Evolutionary conservation across 2,888 invertebrate species (phyloP), one percentile per base, ranked within the genome.

Genomic region (Eristalinus aeneus): DNA sequence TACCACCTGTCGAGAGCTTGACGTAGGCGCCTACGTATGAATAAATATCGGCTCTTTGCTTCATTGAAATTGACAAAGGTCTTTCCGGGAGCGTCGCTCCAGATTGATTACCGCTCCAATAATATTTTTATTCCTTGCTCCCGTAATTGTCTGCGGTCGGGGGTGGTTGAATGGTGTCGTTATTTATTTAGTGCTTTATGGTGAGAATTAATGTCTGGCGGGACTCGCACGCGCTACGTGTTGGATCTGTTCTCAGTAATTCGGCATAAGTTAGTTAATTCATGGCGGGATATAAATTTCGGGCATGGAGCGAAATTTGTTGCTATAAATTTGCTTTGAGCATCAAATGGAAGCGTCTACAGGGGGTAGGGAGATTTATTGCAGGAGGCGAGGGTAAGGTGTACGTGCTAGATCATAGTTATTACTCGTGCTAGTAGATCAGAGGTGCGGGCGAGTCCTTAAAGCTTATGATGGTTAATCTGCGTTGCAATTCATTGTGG

Each of bases 231-330:
- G 79, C 65, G 64, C 60, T 75, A 81, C 81, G 81, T 77, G 72
- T 23, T 61, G 54, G 72, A 60, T 69, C 67, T 71, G n/a, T 23
- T 65, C 36, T 58, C 53, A 69, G 60, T 73, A 46, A 77, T 85
- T 69, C 34, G 34, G 34, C 77, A 73, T 74, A 76, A 86, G 81
- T 77, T 86, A 74, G 81, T 81, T 81, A 77, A 77, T 77, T 81
- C 81, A 73, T 76, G 76, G 53, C 11, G 32, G 34, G 54, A 71
- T 60, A 77, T 81, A 81, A 81, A 86, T 86, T 72, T 58, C 22
- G 20, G 22, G n/a, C 8, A n/a, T 27, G 31, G 16, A 8, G 27
- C 2, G 36, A 60, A 61, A 72, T 71, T 69, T 73, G 46, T 69
- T 65, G 27, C 68, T 36, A 86, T 81, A 81, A 74, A 81, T 81